phyloP scores from a whole-genome alignment of 2,113 vertebrate species.

The Phalacrocorax brasilianus region DNA sequence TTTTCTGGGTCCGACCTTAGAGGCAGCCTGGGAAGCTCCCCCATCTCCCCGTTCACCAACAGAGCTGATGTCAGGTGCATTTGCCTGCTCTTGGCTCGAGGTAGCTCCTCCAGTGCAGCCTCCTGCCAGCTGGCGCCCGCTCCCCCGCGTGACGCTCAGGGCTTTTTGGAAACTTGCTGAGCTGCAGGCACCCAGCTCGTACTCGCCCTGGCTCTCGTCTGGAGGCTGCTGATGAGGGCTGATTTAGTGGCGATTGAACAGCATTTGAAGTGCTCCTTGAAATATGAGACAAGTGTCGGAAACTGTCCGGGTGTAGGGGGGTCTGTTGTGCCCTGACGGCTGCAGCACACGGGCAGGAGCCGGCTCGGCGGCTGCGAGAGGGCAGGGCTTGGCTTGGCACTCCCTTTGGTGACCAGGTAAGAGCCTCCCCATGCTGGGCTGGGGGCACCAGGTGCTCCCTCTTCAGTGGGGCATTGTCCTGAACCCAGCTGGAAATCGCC shows the following conservation, averaged over 20 bases:
- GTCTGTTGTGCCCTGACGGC: neutral
- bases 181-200: neutral
- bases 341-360: neutral
- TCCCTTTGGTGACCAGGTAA: slow-evolving; percentile 17
- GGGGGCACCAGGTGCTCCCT: neutral
- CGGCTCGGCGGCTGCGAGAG: neutral
- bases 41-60: neutral
- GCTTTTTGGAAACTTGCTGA: neutral
- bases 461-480: rapidly evolving
- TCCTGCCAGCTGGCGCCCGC: slow-evolving; percentile 38
- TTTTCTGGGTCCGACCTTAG: neutral
- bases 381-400: neutral
- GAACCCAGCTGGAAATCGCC: rapidly evolving
- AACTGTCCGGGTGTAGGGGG: neutral
- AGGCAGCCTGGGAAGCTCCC: neutral
- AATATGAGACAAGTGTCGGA: neutral
- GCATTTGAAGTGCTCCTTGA: neutral
- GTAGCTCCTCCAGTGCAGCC: neutral
- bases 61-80: neutral
- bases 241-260: neutral
- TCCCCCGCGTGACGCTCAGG: slow-evolving; percentile 2
- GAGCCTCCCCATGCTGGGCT: neutral
- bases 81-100: neutral
- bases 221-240: slow-evolving; percentile 19
- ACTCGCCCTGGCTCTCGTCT: neutral